Conservation (phyloP, 2,888 invertebrate species). For the Eupithecia centaureata region DNA sequence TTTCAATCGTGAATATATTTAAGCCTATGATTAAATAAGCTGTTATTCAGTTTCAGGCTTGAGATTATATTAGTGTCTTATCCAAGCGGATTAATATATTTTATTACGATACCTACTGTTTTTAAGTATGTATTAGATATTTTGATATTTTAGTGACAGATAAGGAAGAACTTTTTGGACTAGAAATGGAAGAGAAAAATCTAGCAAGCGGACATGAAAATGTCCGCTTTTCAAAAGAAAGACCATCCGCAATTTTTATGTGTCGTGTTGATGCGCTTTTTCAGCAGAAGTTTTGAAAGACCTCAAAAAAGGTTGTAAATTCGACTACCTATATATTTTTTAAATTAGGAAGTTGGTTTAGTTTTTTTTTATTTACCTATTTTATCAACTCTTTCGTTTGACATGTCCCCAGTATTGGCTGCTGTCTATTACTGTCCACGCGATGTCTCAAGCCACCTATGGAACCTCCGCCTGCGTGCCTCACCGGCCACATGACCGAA, state of each 20-base stretch:
- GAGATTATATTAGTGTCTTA: constrained; percentile 1
- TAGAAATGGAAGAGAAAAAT: too few species aligned
- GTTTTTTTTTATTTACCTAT: too few species aligned
- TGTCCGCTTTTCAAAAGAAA: too few species aligned
- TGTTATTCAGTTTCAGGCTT: background rate
- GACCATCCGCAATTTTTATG: too few species aligned
- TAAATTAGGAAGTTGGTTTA: too few species aligned
- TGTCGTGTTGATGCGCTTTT: too few species aligned
- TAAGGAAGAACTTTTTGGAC: background rate
- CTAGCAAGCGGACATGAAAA: too few species aligned
- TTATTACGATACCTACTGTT: background rate
- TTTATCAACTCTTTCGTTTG: background rate
- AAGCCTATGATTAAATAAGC: background rate
- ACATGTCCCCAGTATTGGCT: constrained; percentile 27
- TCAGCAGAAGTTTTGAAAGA: too few species aligned
- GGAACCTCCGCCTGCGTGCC: constrained; percentile 50
- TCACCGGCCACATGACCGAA: constrained; percentile 72
- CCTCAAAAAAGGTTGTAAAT: too few species aligned
- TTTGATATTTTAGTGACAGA: background rate
- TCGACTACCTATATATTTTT: too few species aligned
- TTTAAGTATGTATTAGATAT: too few species aligned
- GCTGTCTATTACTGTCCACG: constrained; percentile 23
- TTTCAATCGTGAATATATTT: background rate
- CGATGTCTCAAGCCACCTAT: background rate
- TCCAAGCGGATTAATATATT: background rate